phyloP scores from a whole-genome alignment of 1,140 invertebrate species.

The Orius insidiosus region DNA sequence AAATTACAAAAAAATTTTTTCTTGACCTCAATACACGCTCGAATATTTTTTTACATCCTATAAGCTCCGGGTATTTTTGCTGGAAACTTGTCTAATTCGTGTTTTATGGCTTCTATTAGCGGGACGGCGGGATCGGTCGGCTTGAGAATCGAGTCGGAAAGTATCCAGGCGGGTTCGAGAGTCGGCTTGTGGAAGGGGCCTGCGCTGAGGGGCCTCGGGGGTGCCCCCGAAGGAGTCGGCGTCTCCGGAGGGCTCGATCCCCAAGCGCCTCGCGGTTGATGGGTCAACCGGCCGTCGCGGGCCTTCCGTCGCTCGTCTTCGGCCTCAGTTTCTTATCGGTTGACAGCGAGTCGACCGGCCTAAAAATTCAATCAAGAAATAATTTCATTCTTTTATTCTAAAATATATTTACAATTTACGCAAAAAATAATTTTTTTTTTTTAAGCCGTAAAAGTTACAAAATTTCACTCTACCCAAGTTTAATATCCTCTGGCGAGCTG shows the following conservation, averaged over 20 bases:
- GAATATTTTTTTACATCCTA: neutral
- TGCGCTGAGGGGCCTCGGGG: constrained; percentile 33
- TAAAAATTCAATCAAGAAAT: constrained; percentile 11
- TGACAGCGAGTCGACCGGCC: constrained; percentile 19
- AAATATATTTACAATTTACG: neutral
- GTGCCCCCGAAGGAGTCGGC: constrained; percentile 17
- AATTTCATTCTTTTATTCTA: neutral
- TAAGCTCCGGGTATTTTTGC: constrained; percentile 5
- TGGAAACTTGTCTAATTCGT: constrained; percentile 34
- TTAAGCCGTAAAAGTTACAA: no score
- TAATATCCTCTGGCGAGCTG: no score
- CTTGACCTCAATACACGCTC: no score
- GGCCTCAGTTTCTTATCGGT: constrained; percentile 23
- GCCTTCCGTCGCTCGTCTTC: constrained; percentile 25
- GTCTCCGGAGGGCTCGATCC: constrained; percentile 25
- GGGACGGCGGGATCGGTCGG: constrained; percentile 41
- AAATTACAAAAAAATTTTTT: no score
- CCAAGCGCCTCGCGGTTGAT: constrained; percentile 31
- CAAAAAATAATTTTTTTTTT: no score
- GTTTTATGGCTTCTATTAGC: constrained; percentile 41
- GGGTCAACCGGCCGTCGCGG: constrained; percentile 17
- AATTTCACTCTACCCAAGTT: no score
- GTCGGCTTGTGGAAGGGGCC: constrained; percentile 37
- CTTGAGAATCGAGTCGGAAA: constrained; percentile 29
- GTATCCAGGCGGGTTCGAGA: constrained; percentile 30